Evolutionary conservation across 2,113 vertebrate genomes (phyloP).

Genomic region (Nibea albiflora): DNA sequence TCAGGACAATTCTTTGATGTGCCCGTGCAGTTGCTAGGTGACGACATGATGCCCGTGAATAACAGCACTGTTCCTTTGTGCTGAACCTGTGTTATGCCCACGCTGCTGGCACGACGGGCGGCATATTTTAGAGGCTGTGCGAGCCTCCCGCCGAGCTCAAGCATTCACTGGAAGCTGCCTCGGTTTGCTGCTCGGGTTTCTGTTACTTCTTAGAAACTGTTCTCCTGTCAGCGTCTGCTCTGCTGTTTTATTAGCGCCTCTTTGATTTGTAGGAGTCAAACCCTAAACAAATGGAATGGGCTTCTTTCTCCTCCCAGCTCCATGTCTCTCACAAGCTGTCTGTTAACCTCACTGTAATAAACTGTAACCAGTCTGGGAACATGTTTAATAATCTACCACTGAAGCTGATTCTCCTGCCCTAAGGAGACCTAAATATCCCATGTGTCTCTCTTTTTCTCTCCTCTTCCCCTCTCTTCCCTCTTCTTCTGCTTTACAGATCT

Average conservation of each 20-base stretch:
- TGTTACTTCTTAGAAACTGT: conserved; percentile 20
- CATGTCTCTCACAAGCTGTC: neutral
- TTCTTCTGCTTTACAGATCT: conserved; percentile 76
- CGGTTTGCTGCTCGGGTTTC: conserved; percentile 38
- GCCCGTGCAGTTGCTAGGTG: conserved; percentile 75
- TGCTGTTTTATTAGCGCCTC: conserved; percentile 24
- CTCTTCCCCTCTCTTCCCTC: conserved; percentile 4
- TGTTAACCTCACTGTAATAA: conserved; percentile 12
- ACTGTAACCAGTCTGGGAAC: neutral
- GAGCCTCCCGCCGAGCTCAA: conserved; percentile 25
- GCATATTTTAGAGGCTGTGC: conserved; percentile 62
- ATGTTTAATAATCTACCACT: neutral
- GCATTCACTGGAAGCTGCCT: conserved; percentile 37
- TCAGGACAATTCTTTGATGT: conserved; percentile 69
- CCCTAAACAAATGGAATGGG: conserved; percentile 9
- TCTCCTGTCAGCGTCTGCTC: neutral
- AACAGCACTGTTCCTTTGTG: conserved; percentile 72
- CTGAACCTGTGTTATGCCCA: conserved; percentile 69
- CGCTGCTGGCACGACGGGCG: conserved; percentile 59
- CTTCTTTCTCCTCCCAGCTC: conserved; percentile 12
- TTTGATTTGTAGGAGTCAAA: conserved; percentile 41
- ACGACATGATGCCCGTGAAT: conserved; percentile 70
- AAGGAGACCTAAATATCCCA: conserved; percentile 26
- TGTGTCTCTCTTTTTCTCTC: conserved; percentile 17
- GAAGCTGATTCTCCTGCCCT: conserved; percentile 8